Conservation (phyloP, 1,140 invertebrate species). For the Bombus impatiens region DNA sequence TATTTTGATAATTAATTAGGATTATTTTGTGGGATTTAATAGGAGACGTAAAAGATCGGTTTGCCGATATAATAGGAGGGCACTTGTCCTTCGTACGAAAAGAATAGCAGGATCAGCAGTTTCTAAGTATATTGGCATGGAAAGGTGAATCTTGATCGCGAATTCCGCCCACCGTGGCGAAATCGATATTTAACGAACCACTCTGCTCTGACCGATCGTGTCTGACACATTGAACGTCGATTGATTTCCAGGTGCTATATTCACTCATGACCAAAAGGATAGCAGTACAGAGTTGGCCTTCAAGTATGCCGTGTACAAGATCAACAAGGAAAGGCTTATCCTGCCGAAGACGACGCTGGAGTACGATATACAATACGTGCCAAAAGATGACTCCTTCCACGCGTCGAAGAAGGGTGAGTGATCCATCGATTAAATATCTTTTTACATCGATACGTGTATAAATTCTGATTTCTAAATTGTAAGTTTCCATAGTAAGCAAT, state of each 20-base stretch:
- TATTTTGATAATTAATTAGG: neutral
- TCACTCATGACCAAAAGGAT: constrained; percentile 86
- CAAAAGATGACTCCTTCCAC: constrained; percentile 86
- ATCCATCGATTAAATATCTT: neutral
- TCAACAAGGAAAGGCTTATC: constrained; percentile 86
- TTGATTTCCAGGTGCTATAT: constrained; percentile 84
- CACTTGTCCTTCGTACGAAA: constrained; percentile 34
- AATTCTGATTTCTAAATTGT: neutral
- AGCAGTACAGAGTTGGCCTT: constrained; percentile 86
- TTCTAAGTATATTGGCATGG: constrained; percentile 47
- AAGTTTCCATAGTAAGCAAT: neutral
- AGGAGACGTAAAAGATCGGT: neutral
- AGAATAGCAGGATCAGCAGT: constrained; percentile 34
- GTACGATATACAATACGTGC: constrained; percentile 87
- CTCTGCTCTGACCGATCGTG: constrained; percentile 6
- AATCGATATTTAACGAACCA: constrained; percentile 41
- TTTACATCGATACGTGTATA: too few relatives aligned
- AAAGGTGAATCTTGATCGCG: constrained; percentile 48
- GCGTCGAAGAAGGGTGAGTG: constrained; percentile 86
- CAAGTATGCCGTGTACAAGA: constrained; percentile 87
- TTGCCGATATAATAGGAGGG: neutral
- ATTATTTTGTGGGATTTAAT: neutral
- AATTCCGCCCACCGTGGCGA: constrained; percentile 28
- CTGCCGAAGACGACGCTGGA: constrained; percentile 86
- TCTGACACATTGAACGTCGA: neutral